Evolutionary conservation across 64 coral and sea anemone genomes (phyloP), one percentile per base, ranked within the genome.

Genomic region (Montipora sp.): DNA sequence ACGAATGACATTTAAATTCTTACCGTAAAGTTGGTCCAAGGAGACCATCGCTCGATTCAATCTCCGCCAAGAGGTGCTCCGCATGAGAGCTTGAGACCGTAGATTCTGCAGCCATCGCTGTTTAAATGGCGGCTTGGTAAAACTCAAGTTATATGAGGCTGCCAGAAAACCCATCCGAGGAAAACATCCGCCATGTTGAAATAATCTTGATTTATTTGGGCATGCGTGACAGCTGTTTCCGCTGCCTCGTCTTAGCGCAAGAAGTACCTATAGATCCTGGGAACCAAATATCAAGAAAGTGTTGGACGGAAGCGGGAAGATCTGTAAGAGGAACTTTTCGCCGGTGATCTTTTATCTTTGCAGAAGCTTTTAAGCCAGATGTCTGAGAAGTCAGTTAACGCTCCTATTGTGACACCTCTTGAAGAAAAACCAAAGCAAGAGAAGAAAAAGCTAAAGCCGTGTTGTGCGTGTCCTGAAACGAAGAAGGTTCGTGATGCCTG

Each of bases 391-490:
- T 1, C 82, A 71, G 2, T 71, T 6, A 85, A 43, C 47, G 8
- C 65, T 51, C 16, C 83, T 53, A 82, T 78, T 76, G 47, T 22
- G 50, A n/a, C 73, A 23, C n/a, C 90, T 4, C 65, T 74, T 24
- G 78, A 92, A 69, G 94, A 92, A 80, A 96, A 92, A 47, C 79
- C 90, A n/a, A 77, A 77, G 77, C 89, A 94, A 50, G 75, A 93
- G 73, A 98, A 98, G 78, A 98, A 98, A 77, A 95, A 95, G 79
- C 75, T 95, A 23, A 98, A 89, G 43, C 88, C 93, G 21, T 98
- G 96, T 13, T 98, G 96, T 50, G 96, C 96, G 70, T 98, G 96
- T 94, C 96, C 96, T 48, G 96, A 95, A 90, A 98, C 96, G 22
- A 98, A 98, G 80, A 98, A 96, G 74, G 80, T 79, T 4, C 87